Evolutionary conservation across 2,113 vertebrate genomes (phyloP), one percentile per base, ranked within the genome.

Genomic region (Hyla sarda): DNA sequence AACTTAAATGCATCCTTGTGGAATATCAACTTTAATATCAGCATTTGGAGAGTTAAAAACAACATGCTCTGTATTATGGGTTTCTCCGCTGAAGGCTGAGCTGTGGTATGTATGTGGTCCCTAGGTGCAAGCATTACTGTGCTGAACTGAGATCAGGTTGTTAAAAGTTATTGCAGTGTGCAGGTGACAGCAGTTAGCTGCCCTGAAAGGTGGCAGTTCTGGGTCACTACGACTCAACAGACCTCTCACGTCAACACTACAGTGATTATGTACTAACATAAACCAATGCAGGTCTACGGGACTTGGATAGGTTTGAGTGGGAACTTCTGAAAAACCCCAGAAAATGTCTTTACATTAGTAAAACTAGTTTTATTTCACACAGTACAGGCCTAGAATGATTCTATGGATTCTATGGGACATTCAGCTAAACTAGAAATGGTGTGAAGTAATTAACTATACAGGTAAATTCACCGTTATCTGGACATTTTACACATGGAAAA

Each of bases 161-260:
- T 92, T 93, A 93, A 87, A 88, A 89, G 89, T 89, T 89, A 73
- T 90, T 89, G 92, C 91, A 90, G 90, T 81, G 89, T 93, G 95
- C 96, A 97, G 96, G 96, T 96, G 95, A 96, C 95, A 96, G 94
- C 97, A 96, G 96, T 97, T 95, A 97, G 93, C 90, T 95, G 94
- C 95, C 90, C 92, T 94, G 90, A 94, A 96, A 97, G 96, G 97
- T 95, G 96, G 96, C 88, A 89, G 94, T 91, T 91, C 92, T 94
- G 96, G 96, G 95, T 96, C 96, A 95, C 77, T 90, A 92, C 89
- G 89, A 94, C 91, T 89, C 52, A 92, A 89, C 90, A 92, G 92
- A 88, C 88, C 92, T 89, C 91, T 88, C 88, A 92, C 79, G 84
- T 88, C 89, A 88, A 91, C 88, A 88, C 88, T 86, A 88, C 81